Base-by-base conservation (phyloP, 2,113 vertebrate species). In the Aythya baeri region DNA sequence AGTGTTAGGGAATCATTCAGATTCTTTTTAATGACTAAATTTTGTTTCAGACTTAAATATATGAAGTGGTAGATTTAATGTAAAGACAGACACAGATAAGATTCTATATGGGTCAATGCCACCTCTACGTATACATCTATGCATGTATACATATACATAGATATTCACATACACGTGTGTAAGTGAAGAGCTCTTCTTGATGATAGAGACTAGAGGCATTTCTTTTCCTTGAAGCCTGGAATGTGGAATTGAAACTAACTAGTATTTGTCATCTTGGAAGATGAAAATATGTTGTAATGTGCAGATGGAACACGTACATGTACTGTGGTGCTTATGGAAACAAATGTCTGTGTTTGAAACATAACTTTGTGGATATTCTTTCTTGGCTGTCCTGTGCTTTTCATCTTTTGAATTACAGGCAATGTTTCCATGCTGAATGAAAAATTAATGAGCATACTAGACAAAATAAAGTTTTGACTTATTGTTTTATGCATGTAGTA, bases 131-230 rank as follows among this genome's bases (percentile, higher is more conserved):
- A 38, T 62, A 38, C 22, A 2, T 78, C 11, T 34, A 29, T 0
- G 1, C 38, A n/a, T 18, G 9, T 43, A 14, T 41, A n/a, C 16
- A n/a, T 43, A 43, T 10, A 10, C 8, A 36, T 34, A 26, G n/a
- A 15, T 43, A 26, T 43, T 7, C 38, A 14, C 8, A 32, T 20
- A 23, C 5, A 21, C 7, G 13, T 3, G 17, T 26, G 38, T 63
- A 85, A 80, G 36, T 86, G 80, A 97, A 82, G 70, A 89, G 50
- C 82, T 76, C 23, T 70, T 79, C 92, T 95, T 80, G 74, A 34
- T 38, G 57, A 82, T 80, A 72, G 49, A 61, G 32, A 63, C 44
- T 36, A 85, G 67, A 96, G 21, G 38, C 79, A 82, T 63, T 36
- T 46, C 17, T 72, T 75, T 82, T n/a, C 43, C 32, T 87, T 90